Evolutionary conservation across 2,888 invertebrate genomes (phyloP).

Genomic region (Yponomeuta evonymella): DNA sequence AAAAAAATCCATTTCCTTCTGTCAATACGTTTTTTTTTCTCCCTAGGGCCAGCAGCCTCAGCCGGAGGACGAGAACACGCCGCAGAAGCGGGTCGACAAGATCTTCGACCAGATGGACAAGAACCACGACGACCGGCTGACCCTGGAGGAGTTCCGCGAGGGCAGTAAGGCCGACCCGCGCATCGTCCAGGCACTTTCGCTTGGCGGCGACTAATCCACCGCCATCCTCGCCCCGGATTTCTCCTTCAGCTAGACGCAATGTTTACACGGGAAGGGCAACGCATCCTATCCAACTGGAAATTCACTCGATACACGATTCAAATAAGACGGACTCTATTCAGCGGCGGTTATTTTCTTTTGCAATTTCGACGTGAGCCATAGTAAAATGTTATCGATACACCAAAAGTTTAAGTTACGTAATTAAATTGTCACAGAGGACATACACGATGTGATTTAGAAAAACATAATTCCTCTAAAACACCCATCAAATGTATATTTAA

Average conservation of each 20-base stretch:
- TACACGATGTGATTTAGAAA: no score
- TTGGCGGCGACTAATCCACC: constrained; percentile 84
- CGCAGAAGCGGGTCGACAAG: constrained; percentile 97
- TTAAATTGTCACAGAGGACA: no score
- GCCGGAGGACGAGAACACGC: constrained; percentile 93
- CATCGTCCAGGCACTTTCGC: constrained; percentile 95
- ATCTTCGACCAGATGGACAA: constrained; percentile 99
- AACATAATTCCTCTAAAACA: no score
- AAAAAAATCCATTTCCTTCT: no score
- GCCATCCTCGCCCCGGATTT: constrained; percentile 72
- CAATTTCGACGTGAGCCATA: no score
- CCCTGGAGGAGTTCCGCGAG: constrained; percentile 96
- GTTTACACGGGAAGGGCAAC: not conserved
- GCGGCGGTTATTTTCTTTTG: no score
- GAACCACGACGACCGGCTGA: constrained; percentile 97
- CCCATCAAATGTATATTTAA: no score
- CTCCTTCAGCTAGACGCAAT: constrained; percentile 29
- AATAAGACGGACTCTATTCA: no score
- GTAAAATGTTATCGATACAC: no score
- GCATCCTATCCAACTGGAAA: no score
- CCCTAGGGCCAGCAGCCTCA: constrained; percentile 91
- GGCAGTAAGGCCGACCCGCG: constrained; percentile 98
- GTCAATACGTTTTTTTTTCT: not conserved
- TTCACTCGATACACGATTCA: no score
- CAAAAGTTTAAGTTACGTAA: no score